Conservation (phyloP, 2,113 vertebrate species). For the Pachypanchax playfairii region DNA sequence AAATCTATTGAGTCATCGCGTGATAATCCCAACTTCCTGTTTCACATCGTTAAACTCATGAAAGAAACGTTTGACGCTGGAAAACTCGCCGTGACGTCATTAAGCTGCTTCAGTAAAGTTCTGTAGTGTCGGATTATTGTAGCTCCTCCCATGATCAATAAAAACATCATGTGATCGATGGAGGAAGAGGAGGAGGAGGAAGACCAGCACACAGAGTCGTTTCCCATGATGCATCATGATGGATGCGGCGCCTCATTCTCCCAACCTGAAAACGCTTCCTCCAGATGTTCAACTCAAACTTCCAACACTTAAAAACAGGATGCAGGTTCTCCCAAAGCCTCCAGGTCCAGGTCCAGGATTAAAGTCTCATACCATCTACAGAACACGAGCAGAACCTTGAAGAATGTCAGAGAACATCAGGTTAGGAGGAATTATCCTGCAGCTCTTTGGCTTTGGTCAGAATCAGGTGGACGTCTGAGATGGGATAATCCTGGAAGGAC, state of each 20-base stretch:
- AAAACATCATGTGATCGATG: slow-evolving; percentile 27
- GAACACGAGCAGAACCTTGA: not conserved
- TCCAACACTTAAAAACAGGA: no score
- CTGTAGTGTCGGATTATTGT: slow-evolving; percentile 23
- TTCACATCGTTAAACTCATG: no score
- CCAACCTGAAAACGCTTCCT: not conserved
- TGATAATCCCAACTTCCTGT: no score
- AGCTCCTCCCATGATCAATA: slow-evolving; percentile 14
- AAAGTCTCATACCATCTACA: slow-evolving; percentile 16
- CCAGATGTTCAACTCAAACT: not conserved
- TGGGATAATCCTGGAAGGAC: slow-evolving; percentile 90
- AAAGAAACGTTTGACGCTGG: no score
- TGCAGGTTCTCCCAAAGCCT: no score
- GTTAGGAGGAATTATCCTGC: slow-evolving; percentile 89
- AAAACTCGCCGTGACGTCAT: no score
- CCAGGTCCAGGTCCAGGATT: slow-evolving; percentile 8
- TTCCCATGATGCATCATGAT: slow-evolving; percentile 51
- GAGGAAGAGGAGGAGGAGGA: slow-evolving; percentile 24
- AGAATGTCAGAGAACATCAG: not conserved
- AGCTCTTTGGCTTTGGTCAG: slow-evolving; percentile 95
- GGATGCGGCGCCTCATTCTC: slow-evolving; percentile 1
- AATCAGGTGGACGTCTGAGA: slow-evolving; percentile 93
- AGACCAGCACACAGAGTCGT: not conserved
- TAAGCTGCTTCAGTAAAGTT: no score
- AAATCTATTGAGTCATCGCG: no score